A percentile compares a stretch with the other conserved stretches of the same genome.
Evolutionary conservation across 2,113 vertebrate genomes (phyloP).

Genomic region (Pterocles orientalis): DNA sequence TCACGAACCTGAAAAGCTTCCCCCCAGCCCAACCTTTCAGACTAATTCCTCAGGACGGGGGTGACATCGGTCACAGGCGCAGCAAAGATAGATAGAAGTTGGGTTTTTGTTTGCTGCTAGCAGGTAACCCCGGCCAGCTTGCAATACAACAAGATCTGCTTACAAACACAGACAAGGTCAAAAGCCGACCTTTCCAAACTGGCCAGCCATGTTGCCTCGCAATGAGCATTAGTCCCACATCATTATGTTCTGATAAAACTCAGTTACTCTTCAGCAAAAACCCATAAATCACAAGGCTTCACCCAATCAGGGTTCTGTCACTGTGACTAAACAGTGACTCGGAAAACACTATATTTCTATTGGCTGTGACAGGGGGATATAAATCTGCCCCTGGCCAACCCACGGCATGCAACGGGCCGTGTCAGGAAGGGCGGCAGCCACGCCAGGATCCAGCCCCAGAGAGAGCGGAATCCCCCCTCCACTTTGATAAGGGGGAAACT

Average conservation of each 20-base stretch:
- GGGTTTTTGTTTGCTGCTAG: neutral
- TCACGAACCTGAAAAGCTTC: neutral
- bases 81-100: neutral
- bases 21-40: neutral
- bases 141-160: neutral
- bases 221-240: conserved; percentile 79
- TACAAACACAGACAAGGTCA: conserved; percentile 16
- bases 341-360: conserved; percentile 75
- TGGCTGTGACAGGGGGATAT: conserved; percentile 85
- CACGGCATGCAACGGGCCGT: conserved; percentile 76
- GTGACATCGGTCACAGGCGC: rapidly evolving
- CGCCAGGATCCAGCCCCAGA: neutral
- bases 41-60: neutral
- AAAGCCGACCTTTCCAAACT: neutral
- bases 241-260: conserved; percentile 84
- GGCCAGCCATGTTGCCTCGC: conserved; percentile 8
- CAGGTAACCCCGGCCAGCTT: neutral
- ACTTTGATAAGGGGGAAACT: neutral
- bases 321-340: conserved; percentile 82
- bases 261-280: conserved; percentile 77
- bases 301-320: conserved; percentile 86
- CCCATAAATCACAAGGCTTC: conserved; percentile 86
- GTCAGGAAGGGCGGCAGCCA: conserved; percentile 76
- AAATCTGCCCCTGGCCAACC: conserved; percentile 85
- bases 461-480: neutral